Evolutionary conservation across 1,140 invertebrate species (phyloP).

Genomic region (Berghia stephanieae): DNA sequence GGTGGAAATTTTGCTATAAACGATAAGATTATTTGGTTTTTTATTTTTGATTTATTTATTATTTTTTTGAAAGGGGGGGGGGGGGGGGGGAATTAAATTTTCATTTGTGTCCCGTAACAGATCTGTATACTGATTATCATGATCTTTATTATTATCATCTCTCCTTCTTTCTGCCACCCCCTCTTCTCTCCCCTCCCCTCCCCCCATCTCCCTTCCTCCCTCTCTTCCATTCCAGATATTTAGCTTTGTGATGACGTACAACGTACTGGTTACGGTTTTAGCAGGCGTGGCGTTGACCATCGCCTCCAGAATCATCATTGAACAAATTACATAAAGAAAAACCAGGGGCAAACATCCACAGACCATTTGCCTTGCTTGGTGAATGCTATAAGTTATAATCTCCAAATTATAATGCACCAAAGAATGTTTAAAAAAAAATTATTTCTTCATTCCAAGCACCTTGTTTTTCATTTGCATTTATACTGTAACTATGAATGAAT

Average conservation of each 20-base stretch:
- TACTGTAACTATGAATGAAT: no score
- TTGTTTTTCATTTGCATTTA: no score
- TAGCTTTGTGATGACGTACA: conserved; percentile 29
- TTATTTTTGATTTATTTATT: neutral
- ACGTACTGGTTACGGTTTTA: conserved; percentile 23
- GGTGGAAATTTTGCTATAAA: no score
- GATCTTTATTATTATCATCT: neutral
- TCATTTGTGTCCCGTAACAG: neutral
- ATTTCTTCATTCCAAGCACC: no score
- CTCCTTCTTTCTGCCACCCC: neutral
- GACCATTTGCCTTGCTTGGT: no score
- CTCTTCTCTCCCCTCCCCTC: neutral
- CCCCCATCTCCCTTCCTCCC: no score
- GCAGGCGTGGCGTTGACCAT: conserved; percentile 24
- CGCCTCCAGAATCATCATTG: conserved; percentile 16
- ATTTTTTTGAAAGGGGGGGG: neutral
- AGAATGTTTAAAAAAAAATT: no score
- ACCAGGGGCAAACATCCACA: no score
- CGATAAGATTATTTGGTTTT: no score
- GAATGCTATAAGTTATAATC: no score
- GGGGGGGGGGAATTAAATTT: neutral
- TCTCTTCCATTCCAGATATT: conserved; percentile 11
- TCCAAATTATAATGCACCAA: no score
- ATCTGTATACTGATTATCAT: neutral
- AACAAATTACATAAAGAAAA: no score